Percentiles rank a stretch among this genome's conserved stretches.
phyloP scores from a whole-genome alignment of 1,140 invertebrate genomes.

The Oryctes rhinoceros region DNA sequence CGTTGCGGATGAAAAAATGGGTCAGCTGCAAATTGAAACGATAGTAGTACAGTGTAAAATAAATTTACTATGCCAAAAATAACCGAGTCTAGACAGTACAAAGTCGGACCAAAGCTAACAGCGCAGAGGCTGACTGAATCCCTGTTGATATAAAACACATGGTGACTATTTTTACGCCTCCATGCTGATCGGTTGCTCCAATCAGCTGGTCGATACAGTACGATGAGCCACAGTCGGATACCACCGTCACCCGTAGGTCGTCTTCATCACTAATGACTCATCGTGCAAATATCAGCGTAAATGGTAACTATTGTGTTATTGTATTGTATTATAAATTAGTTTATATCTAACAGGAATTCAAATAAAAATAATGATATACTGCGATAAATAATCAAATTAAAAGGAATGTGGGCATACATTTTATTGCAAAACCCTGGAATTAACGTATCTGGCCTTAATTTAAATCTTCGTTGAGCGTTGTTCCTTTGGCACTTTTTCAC shows the following conservation, averaged over 20 bases:
- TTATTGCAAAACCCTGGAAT: too few species aligned
- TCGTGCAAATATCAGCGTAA: background rate
- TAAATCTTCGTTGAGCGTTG: too few species aligned
- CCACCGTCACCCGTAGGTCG: background rate
- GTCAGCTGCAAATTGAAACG: background rate
- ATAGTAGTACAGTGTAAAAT: background rate
- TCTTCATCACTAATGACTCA: background rate
- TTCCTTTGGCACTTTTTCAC: too few species aligned
- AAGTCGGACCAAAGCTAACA: background rate
- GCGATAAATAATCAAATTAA: too few species aligned
- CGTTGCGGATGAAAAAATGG: background rate
- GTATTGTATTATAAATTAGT: too few species aligned
- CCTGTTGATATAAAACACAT: background rate
- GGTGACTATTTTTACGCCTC: conserved; percentile 7
- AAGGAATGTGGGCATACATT: too few species aligned
- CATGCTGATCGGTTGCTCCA: background rate
- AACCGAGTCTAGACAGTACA: conserved; percentile 17
- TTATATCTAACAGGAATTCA: too few species aligned
- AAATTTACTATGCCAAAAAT: background rate
- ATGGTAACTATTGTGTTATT: too few species aligned
- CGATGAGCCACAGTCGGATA: background rate
- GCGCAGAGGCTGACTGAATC: background rate
- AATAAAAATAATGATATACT: too few species aligned
- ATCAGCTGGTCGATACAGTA: conserved; percentile 13
- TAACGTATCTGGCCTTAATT: too few species aligned